Percentiles rank a stretch among this genome's conserved stretches.
phyloP scores from a whole-genome alignment of 2,888 invertebrate genomes.

The Megalurothrips usitatus region DNA sequence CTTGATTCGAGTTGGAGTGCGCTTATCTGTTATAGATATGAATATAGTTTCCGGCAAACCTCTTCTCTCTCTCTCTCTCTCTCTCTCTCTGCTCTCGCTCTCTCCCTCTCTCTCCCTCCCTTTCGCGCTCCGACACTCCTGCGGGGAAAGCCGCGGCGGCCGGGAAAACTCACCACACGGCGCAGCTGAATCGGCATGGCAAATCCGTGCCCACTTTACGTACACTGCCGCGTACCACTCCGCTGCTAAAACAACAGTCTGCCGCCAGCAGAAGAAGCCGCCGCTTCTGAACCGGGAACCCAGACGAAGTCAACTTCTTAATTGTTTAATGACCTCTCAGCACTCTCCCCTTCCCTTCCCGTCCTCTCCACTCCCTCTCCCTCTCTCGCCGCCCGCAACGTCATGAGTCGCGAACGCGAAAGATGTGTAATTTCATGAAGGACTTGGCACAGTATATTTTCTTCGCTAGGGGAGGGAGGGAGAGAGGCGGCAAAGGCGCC shows the following conservation, averaged over 20 bases:
- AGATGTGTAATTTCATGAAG: no score
- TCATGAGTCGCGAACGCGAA: no score
- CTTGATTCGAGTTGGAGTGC: no score
- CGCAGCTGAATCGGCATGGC: neutral
- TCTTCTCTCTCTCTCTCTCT: neutral
- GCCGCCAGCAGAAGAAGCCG: no score
- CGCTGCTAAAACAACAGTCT: no score
- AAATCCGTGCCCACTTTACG: neutral
- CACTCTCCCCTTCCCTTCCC: neutral
- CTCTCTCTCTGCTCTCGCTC: neutral
- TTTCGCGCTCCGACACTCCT: neutral
- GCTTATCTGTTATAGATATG: no score
- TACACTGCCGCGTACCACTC: no score
- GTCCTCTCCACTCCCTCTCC: neutral
- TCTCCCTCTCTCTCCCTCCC: no score
- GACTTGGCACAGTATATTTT: no score
- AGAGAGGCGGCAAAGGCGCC: neutral
- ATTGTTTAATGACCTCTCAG: neutral
- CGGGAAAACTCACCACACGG: neutral
- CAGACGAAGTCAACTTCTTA: neutral
- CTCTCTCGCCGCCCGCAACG: neutral
- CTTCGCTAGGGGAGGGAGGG: neutral
- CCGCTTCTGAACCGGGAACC: no score
- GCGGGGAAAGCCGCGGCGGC: neutral
- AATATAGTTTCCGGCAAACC: no score